These are phyloP conservation scores for Cyanoramphus novaezelandiae DNA, from an alignment of 2,113 vertebrate species.

Conservation along the genomic window DNA sequence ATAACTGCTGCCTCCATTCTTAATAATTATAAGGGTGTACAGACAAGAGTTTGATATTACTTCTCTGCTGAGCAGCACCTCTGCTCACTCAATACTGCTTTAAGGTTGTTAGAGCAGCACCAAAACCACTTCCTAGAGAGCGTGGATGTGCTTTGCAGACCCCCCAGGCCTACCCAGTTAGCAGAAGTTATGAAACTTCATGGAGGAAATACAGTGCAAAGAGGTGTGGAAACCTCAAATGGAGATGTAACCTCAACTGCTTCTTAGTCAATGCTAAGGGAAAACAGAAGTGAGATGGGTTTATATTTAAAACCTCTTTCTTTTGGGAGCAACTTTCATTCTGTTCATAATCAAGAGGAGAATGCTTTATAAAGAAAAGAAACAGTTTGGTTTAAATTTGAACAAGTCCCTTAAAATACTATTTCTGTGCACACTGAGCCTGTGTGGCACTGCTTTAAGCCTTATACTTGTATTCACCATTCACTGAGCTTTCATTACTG, in stretches of 20 bases:
- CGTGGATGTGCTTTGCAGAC: not conserved
- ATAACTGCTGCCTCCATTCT: not conserved
- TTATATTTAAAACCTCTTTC: not conserved
- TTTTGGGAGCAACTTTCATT: not conserved
- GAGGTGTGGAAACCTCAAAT: not conserved
- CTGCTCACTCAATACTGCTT: not conserved
- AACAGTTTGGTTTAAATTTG: not conserved
- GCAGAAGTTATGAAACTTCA: slow-evolving; percentile 35
- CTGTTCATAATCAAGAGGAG: not conserved
- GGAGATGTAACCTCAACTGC: not conserved
- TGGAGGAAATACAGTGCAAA: slow-evolving; percentile 5
- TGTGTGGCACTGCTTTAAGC: not conserved
- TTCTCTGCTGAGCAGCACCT: not conserved
- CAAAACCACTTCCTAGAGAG: slow-evolving; percentile 45
- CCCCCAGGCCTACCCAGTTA: not conserved
- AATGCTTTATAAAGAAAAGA: not conserved
- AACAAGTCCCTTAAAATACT: not conserved
- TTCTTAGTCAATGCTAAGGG: not conserved
- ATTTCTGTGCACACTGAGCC: not conserved
- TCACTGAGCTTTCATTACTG: not conserved
- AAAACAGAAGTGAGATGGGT: not conserved
- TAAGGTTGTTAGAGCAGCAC: not conserved
- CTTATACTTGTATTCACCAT: not conserved
- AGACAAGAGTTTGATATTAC: not conserved
- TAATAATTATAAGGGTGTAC: not conserved